Base-by-base conservation (phyloP, 2,888 invertebrate species). In the Ypsolopha sequella region DNA sequence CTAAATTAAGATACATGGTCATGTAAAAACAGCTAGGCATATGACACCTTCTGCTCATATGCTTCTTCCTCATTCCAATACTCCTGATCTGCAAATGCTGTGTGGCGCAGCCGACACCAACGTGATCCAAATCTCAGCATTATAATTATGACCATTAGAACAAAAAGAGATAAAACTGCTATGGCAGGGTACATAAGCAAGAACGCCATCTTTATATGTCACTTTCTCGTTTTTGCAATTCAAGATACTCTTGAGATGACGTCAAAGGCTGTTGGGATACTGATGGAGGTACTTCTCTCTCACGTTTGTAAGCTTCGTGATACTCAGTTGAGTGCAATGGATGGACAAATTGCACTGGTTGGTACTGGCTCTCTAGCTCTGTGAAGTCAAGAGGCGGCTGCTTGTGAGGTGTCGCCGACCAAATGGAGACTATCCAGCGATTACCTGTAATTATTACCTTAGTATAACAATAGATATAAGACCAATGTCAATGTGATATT, bases 391-490 rank as follows among this genome's bases (percentile, higher is more conserved):
- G 74, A 0, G 96, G 91, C 3, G 94, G 93, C 68, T 94, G 94
- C 58, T 93, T 91, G 70, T 94, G 92, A 0, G 95, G 95, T 6
- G 94, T 92, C 39, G 93, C 88, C 1, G 95, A 92, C 94, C 94
- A 96, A 70, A 96, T 87, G 1, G 95, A 92, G 13, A 93, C 90
- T 54, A 95, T 80, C 93, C 93, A 95, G 65, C 94, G 93, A 72
- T 94, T 95, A 48, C 95, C 95, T 93, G 68, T 36, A 24, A 24
- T 43, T 38, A 38, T 38, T 54, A 24, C 2, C 24, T 24, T 24
- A 24, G 24, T 24, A 2, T 4, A 24, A 24, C 24, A 24, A n/a
- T n/a, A n/a, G n/a, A n/a, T n/a, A n/a, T n/a, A n/a, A n/a, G n/a
- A n/a, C n/a, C n/a, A n/a, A n/a, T n/a, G n/a, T n/a, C n/a, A n/a